These are phyloP conservation scores for Ferrisia virgata DNA, from an alignment of 2,888 invertebrate species.

Conservation along the genomic window DNA sequence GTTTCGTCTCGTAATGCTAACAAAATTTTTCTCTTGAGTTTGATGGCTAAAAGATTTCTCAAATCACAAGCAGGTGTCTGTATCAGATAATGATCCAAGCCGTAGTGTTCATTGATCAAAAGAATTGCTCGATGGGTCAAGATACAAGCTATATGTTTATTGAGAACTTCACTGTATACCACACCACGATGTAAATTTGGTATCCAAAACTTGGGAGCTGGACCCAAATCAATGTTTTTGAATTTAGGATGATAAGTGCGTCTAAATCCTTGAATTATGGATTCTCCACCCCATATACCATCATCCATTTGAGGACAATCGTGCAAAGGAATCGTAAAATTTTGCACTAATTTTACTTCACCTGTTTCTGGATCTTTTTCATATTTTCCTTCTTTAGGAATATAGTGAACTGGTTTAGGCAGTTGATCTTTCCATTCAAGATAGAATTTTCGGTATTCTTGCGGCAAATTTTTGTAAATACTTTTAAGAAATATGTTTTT, in stretches of 20 bases:
- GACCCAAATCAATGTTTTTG: conserved; percentile 55
- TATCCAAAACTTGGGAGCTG: conserved; percentile 80
- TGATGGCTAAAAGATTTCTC: conserved; percentile 76
- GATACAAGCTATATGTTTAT: conserved; percentile 75
- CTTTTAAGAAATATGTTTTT: background rate
- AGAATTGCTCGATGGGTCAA: conserved; percentile 80
- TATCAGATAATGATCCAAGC: conserved; percentile 92
- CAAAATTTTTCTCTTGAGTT: conserved; percentile 81
- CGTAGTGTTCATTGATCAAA: conserved; percentile 83
- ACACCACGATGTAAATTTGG: conserved; percentile 76
- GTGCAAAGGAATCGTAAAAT: conserved; percentile 70
- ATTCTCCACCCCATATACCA: conserved; percentile 97
- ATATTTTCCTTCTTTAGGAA: conserved; percentile 71
- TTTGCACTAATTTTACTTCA: conserved; percentile 69
- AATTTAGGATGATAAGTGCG: conserved; percentile 57
- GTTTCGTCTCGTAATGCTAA: conserved; percentile 63
- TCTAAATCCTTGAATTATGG: conserved; percentile 81
- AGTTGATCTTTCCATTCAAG: conserved; percentile 73
- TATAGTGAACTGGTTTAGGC: conserved; percentile 65
- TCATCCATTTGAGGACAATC: conserved; percentile 75
- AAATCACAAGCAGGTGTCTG: conserved; percentile 91
- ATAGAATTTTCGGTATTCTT: conserved; percentile 82
- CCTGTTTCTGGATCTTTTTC: conserved; percentile 70
- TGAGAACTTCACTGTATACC: conserved; percentile 84
- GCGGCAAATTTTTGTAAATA: conserved; percentile 58